Percentiles rank a stretch among this genome's conserved stretches.
Evolutionary conservation across 2,888 invertebrate species (phyloP).

Genomic region (Tromatobia lineatoria): DNA sequence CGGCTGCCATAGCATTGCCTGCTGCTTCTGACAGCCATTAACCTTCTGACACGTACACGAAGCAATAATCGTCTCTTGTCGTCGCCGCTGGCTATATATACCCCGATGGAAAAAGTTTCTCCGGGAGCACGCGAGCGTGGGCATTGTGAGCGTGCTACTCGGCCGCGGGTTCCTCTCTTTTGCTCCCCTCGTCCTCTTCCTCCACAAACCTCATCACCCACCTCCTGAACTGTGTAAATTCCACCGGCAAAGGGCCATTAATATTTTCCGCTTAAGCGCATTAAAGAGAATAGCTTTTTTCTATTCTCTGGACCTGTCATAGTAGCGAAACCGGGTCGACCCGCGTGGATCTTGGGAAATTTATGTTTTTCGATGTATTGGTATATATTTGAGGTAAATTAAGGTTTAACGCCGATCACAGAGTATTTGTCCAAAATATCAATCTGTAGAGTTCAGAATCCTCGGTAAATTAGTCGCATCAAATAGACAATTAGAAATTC

Average conservation of each 20-base stretch:
- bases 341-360: not conserved
- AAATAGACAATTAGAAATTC: not conserved
- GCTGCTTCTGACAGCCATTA: slow-evolving; percentile 35
- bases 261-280: slow-evolving; percentile 27
- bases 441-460: not conserved
- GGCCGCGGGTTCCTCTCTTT: slow-evolving; percentile 26
- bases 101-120: slow-evolving; percentile 36
- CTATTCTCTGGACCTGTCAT: not conserved
- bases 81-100: slow-evolving; percentile 17
- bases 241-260: slow-evolving; percentile 3
- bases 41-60: slow-evolving; percentile 44
- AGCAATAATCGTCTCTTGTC: slow-evolving; percentile 46
- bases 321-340: not conserved
- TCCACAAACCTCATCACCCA: slow-evolving; percentile 19
- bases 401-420: not conserved
- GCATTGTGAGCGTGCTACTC: slow-evolving; percentile 21
- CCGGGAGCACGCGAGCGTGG: slow-evolving; percentile 22
- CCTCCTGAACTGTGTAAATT: slow-evolving; percentile 22
- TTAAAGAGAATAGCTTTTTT: not conserved
- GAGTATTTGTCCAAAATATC: not conserved
- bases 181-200: not conserved
- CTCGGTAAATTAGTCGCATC: not conserved
- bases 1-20: slow-evolving; percentile 8
- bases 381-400: not conserved
- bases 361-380: not conserved